A percentile compares a stretch with the other conserved stretches of the same genome.
Conservation (phyloP, 2,888 invertebrate species). For the Elysia crispata region DNA sequence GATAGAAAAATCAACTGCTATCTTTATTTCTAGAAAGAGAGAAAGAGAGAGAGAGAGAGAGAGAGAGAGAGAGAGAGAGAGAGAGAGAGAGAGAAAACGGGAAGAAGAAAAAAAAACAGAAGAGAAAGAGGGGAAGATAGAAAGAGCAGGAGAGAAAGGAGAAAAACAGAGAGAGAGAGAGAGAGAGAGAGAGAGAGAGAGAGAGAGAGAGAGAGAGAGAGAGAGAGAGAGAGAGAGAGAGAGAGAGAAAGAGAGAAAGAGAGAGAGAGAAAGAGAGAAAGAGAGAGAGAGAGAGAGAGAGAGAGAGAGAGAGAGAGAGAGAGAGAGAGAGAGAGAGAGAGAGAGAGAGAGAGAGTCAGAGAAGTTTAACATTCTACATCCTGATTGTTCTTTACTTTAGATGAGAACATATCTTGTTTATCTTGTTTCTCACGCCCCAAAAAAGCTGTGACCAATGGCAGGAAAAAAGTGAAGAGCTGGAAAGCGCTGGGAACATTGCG, state of each 20-base stretch:
- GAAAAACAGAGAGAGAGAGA: conserved; percentile 40
- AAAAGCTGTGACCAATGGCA: too few relatives aligned
- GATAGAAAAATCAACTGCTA: too few relatives aligned
- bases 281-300: conserved; percentile 26
- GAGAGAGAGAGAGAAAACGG: conserved; percentile 36
- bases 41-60: conserved; percentile 38
- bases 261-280: conserved; percentile 39
- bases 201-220: conserved; percentile 15
- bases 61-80: conserved; percentile 45
- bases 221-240: conserved; percentile 43
- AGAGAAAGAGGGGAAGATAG: conserved; percentile 36
- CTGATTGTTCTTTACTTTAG: too few relatives aligned
- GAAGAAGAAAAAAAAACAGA: conserved; percentile 35
- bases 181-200: conserved; percentile 34
- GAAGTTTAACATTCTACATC: too few relatives aligned
- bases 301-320: conserved; percentile 3
- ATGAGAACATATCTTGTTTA: not conserved
- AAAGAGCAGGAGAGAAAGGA: conserved; percentile 35
- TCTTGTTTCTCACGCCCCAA: too few relatives aligned
- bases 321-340: conserved; percentile 21
- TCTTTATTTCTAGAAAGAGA: too few relatives aligned
- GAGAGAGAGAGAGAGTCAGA: conserved; percentile 22
- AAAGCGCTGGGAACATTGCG: too few relatives aligned
- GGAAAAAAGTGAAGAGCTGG: too few relatives aligned
- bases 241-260: conserved; percentile 37